Percentiles rank a stretch among this genome's conserved stretches.
Evolutionary conservation across 2,888 invertebrate genomes (phyloP).

Genomic region (Saturnia japonica): DNA sequence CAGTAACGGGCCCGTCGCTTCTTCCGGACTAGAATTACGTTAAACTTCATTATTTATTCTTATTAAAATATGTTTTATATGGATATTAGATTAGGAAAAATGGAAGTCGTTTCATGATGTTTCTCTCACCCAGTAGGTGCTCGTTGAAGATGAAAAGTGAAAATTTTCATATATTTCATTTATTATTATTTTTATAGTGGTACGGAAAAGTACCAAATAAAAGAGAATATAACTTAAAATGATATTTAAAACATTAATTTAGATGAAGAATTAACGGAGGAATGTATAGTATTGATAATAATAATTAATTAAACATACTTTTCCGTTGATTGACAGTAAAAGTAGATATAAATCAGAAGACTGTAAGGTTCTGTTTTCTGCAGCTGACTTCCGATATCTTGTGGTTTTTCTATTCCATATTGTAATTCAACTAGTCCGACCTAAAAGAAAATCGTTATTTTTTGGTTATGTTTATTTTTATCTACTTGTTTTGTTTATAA

Average conservation of each 20-base stretch:
- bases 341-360: conserved; percentile 71
- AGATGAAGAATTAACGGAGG: too few relatives aligned
- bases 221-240: too few relatives aligned
- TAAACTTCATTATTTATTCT: not conserved
- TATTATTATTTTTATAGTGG: too few relatives aligned
- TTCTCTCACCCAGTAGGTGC: too few relatives aligned
- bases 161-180: too few relatives aligned
- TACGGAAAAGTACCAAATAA: too few relatives aligned
- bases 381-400: conserved; percentile 57
- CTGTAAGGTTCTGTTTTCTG: conserved; percentile 66
- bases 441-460: conserved; percentile 42
- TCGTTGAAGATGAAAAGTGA: too few relatives aligned
- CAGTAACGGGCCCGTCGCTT: conserved; percentile 61
- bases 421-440: conserved; percentile 69
- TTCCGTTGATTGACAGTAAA: conserved; percentile 72
- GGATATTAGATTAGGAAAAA: too few relatives aligned
- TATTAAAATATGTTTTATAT: not conserved
- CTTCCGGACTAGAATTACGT: conserved; percentile 58
- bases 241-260: too few relatives aligned
- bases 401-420: conserved; percentile 61
- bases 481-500: too few relatives aligned
- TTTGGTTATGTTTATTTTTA: too few relatives aligned
- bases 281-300: not conserved
- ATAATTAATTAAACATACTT: conserved; percentile 48
- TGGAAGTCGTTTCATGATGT: too few relatives aligned